Evolutionary conservation across 2,888 invertebrate species (phyloP).

Genomic region (Cartodere bifasciata): DNA sequence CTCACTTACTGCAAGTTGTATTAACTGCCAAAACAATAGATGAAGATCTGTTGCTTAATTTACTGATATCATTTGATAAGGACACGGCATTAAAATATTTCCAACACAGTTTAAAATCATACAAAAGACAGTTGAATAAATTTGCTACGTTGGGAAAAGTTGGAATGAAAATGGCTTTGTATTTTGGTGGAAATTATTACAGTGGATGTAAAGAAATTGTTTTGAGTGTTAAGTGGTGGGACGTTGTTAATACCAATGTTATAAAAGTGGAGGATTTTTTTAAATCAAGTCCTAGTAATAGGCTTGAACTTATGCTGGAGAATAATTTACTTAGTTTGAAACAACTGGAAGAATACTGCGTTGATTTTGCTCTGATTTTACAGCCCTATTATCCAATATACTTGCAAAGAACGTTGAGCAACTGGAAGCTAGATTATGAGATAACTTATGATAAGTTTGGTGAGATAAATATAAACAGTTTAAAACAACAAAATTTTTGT

Average conservation of each 20-base stretch:
- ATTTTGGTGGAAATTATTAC: conserved; percentile 13
- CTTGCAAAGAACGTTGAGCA: conserved; percentile 28
- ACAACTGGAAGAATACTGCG: conserved; percentile 34
- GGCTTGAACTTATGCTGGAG: conserved; percentile 21
- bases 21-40: conserved; percentile 30
- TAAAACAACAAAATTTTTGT: conserved; percentile 20
- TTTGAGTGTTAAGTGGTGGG: conserved; percentile 25
- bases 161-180: conserved; percentile 18
- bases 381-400: conserved; percentile 26
- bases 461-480: conserved; percentile 19
- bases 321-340: conserved; percentile 17
- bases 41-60: conserved; percentile 27
- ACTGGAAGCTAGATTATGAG: conserved; percentile 36
- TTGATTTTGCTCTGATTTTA: conserved; percentile 32
- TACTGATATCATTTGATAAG: conserved; percentile 25
- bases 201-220: conserved; percentile 16
- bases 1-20: conserved; percentile 28
- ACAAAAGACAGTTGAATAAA: conserved; percentile 24
- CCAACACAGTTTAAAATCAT: conserved; percentile 16
- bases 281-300: conserved; percentile 13
- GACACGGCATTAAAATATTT: conserved; percentile 15
- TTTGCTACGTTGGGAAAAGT: conserved; percentile 19
- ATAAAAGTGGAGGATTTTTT: conserved; percentile 23
- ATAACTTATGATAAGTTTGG: conserved; percentile 20
- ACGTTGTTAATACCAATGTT: conserved; percentile 15